phyloP scores from a whole-genome alignment of 2,113 vertebrate species.

The Thomomys bottae region DNA sequence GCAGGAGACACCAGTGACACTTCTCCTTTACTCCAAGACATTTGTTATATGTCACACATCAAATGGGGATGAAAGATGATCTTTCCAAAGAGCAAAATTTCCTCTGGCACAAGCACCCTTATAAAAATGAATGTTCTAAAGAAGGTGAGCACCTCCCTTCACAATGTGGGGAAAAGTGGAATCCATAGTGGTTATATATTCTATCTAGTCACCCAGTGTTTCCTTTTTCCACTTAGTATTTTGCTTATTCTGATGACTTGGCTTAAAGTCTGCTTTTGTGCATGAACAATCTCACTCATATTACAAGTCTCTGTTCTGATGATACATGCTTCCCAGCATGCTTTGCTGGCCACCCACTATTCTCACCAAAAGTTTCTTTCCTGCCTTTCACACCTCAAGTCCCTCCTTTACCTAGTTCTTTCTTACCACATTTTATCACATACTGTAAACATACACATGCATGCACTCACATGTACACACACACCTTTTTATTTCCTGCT shows the following conservation, averaged over 20 bases:
- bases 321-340: fast-evolving
- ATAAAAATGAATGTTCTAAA: conserved; percentile 51
- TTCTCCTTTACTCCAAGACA: conserved; percentile 54
- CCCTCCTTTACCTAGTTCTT: background rate
- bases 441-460: background rate
- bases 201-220: background rate
- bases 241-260: background rate
- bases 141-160: background rate
- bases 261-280: background rate
- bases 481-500: background rate
- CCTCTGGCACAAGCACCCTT: background rate
- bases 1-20: background rate
- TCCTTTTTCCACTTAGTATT: background rate
- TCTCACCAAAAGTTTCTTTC: background rate
- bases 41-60: conserved; percentile 48
- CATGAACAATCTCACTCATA: background rate
- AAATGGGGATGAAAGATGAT: conserved; percentile 53
- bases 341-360: background rate
- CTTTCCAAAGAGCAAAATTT: conserved; percentile 54
- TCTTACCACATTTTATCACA: background rate
- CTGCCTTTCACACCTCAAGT: background rate
- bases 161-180: background rate
- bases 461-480: background rate
- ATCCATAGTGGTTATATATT: background rate
- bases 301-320: background rate